Evolutionary conservation across 2,113 vertebrate genomes (phyloP).

Genomic region (Rattus rattus): DNA sequence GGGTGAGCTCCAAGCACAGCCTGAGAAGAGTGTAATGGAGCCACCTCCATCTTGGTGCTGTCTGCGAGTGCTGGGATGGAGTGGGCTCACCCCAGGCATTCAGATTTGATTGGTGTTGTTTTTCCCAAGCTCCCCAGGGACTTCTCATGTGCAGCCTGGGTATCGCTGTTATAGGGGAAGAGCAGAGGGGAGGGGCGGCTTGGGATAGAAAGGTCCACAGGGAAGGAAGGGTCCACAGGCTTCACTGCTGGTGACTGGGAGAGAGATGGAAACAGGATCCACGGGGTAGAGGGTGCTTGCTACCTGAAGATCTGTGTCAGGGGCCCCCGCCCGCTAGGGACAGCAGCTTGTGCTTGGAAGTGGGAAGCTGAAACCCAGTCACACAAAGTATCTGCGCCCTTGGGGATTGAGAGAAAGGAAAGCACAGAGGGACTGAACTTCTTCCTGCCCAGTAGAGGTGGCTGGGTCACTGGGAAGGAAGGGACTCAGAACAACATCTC

Average conservation of each 20-base stretch:
- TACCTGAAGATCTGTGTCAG: neutral
- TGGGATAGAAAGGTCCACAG: neutral
- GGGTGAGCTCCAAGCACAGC: neutral
- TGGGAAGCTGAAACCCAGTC: neutral
- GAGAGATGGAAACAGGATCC: neutral
- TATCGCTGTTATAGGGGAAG: neutral
- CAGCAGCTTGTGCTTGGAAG: neutral
- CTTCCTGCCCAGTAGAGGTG: neutral
- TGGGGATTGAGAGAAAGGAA: neutral
- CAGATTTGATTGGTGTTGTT: neutral
- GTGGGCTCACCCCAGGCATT: neutral
- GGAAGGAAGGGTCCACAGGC: neutral
- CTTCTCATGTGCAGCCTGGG: neutral
- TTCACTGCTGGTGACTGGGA: neutral
- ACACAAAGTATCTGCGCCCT: neutral
- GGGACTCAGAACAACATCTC: neutral
- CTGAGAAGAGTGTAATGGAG: neutral
- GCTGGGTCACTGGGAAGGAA: neutral
- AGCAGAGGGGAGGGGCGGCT: no score
- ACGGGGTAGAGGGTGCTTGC: rapidly evolving
- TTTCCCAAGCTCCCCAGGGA: neutral
- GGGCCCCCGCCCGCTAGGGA: rapidly evolving
- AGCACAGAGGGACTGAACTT: neutral
- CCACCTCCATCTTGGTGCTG: neutral
- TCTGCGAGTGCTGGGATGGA: neutral